Evolutionary conservation across 30 jellyfish, hydroid and myxozoan species (phyloP).

Genomic region (Mastigias papua): DNA sequence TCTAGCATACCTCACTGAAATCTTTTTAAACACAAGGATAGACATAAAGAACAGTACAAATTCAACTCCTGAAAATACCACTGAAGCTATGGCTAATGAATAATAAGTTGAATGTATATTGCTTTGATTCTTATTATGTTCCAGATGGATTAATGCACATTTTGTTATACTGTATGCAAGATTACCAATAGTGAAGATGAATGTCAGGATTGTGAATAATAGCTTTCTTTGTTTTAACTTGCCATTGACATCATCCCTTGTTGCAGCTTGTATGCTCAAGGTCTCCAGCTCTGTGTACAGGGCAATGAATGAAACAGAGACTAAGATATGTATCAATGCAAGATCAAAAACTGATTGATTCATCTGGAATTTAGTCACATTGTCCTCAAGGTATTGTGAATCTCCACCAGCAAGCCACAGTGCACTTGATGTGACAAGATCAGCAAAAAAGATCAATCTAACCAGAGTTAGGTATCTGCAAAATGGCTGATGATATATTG

Average conservation of each 20-base stretch:
- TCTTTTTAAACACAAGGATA: conserved; percentile 39
- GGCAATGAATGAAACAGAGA: conserved; percentile 47
- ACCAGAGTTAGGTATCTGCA: conserved; percentile 48
- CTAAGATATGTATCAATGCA: conserved; percentile 74
- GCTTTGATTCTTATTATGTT: conserved; percentile 24
- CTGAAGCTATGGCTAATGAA: conserved; percentile 70
- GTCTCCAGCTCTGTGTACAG: conserved; percentile 66
- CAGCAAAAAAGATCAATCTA: conserved; percentile 51
- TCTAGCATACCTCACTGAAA: conserved; percentile 34
- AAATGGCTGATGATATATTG: conserved; percentile 29
- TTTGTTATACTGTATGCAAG: conserved; percentile 74
- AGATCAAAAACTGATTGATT: conserved; percentile 80
- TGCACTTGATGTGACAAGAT: conserved; percentile 55
- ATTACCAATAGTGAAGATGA: conserved; percentile 33
- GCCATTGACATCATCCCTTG: conserved; percentile 8
- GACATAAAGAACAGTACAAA: conserved; percentile 47
- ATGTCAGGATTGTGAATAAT: conserved; percentile 2
- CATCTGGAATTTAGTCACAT: conserved; percentile 70
- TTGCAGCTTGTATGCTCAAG: conserved; percentile 11
- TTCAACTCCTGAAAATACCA: conserved; percentile 70
- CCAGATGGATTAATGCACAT: conserved; percentile 51
- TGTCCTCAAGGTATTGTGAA: conserved; percentile 65
- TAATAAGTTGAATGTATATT: conserved; percentile 45
- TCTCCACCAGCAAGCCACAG: conserved; percentile 81
- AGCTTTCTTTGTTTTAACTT: neutral